Conservation (phyloP, 2,797 vertebrate genomes). For the Myotis vivesi region DNA sequence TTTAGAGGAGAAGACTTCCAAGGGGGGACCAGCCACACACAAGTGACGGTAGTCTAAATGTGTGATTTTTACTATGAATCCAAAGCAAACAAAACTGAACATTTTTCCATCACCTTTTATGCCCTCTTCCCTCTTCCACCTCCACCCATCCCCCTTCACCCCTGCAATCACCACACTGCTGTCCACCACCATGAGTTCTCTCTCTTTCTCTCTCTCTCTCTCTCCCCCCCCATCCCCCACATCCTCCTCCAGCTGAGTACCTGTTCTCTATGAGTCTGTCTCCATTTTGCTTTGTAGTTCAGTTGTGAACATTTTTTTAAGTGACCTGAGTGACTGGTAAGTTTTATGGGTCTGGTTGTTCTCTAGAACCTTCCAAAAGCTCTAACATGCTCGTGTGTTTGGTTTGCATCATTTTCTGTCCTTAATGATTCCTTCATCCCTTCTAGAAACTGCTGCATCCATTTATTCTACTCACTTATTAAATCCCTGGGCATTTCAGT, state of each 20-base stretch:
- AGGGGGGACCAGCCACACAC: neutral
- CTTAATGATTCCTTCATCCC: neutral
- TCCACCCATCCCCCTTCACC: too few species aligned
- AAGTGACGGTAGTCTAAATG: neutral
- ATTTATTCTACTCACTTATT: neutral
- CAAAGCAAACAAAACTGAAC: neutral
- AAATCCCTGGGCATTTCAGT: neutral
- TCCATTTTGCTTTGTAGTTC: too few species aligned
- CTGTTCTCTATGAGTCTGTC: too few species aligned
- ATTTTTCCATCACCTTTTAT: neutral
- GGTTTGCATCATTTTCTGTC: neutral
- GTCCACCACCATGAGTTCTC: too few species aligned
- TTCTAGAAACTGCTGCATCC: neutral
- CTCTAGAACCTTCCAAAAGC: neutral
- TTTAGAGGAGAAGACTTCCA: neutral
- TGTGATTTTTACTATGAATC: neutral
- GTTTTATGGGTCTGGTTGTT: neutral
- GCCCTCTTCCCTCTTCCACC: too few species aligned
- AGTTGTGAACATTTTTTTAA: neutral
- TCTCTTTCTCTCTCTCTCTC: too few species aligned
- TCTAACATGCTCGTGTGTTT: neutral
- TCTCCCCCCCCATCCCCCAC: too few species aligned
- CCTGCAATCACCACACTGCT: too few species aligned
- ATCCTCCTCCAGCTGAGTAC: too few species aligned
- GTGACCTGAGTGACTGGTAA: neutral